Conservation (phyloP, 2,797 vertebrate genomes). For the Notolepis coatsorum region DNA sequence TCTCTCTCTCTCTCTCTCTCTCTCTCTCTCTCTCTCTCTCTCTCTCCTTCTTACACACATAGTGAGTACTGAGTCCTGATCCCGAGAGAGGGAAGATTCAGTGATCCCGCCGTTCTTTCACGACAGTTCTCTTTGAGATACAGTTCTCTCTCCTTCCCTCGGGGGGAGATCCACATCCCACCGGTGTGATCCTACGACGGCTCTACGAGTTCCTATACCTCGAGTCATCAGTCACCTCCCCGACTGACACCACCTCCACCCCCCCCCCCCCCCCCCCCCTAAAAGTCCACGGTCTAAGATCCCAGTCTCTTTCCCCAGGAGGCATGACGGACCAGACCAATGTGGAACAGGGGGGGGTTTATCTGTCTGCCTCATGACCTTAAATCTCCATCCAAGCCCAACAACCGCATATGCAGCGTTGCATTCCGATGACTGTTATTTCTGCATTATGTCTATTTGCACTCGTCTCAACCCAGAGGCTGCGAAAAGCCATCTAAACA, state of each 20-base stretch:
- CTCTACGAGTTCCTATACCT: background rate
- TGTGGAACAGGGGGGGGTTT: slow-evolving; percentile 51
- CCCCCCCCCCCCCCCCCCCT: background rate
- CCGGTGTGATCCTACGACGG: background rate
- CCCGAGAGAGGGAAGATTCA: slow-evolving; percentile 46
- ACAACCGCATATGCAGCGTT: slow-evolving; percentile 69
- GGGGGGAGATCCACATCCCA: slow-evolving; percentile 39
- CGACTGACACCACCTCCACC: slow-evolving; percentile 8
- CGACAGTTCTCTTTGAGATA: slow-evolving; percentile 33
- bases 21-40: slow-evolving; percentile 11
- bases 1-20: background rate
- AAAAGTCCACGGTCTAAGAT: slow-evolving; percentile 5
- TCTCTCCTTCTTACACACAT: no score
- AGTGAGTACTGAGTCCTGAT: slow-evolving; percentile 22
- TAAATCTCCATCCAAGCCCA: slow-evolving; percentile 76
- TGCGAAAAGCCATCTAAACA: slow-evolving; percentile 76
- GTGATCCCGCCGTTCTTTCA: slow-evolving; percentile 41
- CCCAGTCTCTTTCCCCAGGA: slow-evolving; percentile 43
- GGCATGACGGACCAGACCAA: slow-evolving; percentile 49
- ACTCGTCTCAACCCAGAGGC: slow-evolving; percentile 71
- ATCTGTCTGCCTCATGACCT: slow-evolving; percentile 74
- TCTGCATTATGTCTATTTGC: slow-evolving; percentile 80
- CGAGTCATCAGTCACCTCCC: background rate
- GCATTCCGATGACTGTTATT: slow-evolving; percentile 80
- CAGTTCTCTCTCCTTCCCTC: slow-evolving; percentile 6